Evolutionary conservation across 1,140 invertebrate genomes (phyloP).

Genomic region (Zeugodacus cucurbitae): DNA sequence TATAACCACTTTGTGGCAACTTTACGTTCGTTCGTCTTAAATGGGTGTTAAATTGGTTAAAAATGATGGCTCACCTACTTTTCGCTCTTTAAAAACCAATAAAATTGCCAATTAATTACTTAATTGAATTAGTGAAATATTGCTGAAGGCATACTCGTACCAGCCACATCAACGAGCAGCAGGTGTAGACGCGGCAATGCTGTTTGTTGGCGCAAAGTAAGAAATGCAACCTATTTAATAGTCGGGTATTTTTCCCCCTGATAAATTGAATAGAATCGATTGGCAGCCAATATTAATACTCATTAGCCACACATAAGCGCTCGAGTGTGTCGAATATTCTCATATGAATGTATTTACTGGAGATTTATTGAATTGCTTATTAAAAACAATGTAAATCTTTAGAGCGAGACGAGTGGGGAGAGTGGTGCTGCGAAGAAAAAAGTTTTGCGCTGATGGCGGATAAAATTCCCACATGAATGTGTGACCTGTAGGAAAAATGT

Average conservation of each 20-base stretch:
- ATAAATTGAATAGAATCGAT: slow-evolving; percentile 26
- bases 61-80: slow-evolving; percentile 29
- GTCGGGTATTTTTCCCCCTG: neutral
- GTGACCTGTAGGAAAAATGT: neutral
- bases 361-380: slow-evolving; percentile 25
- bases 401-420: neutral
- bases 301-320: slow-evolving; percentile 16
- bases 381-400: neutral
- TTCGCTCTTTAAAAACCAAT: slow-evolving; percentile 21
- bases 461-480: neutral
- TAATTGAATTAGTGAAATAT: slow-evolving; percentile 37
- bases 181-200: neutral
- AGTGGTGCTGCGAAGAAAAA: neutral
- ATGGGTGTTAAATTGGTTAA: neutral
- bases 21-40: too few relatives aligned
- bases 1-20: too few relatives aligned
- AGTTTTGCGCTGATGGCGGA: neutral
- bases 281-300: slow-evolving; percentile 2
- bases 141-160: neutral
- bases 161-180: neutral
- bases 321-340: neutral
- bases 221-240: neutral
- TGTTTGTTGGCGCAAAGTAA: neutral
- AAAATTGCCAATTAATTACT: slow-evolving; percentile 35
- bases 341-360: neutral